Evolutionary conservation across 1,140 invertebrate genomes (phyloP).

Genomic region (Philopotamus ludificatus): DNA sequence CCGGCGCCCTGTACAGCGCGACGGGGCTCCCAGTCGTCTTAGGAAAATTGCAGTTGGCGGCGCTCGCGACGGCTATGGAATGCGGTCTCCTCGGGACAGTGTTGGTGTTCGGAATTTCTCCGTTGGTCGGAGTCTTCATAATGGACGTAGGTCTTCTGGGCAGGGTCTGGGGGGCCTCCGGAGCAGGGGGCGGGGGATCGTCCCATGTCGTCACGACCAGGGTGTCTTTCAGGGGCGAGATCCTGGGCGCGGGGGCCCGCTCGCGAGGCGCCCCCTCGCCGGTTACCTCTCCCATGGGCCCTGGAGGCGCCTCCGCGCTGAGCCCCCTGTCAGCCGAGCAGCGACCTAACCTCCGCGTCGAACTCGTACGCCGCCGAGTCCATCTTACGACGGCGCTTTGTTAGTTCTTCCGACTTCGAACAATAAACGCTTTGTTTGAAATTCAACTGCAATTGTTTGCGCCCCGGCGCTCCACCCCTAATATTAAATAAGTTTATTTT

Average conservation of each 20-base stretch:
- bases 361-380: background rate
- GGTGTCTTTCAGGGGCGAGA: constrained; percentile 37
- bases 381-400: constrained; percentile 15
- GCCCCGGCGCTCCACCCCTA: background rate
- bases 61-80: constrained; percentile 35
- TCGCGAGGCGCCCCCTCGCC: constrained; percentile 6
- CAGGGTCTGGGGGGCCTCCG: constrained; percentile 42
- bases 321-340: constrained; percentile 11
- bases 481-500: no score
- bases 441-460: background rate
- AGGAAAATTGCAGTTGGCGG: constrained; percentile 3
- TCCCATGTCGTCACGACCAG: constrained; percentile 45
- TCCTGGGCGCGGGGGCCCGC: constrained; percentile 16
- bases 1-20: constrained; percentile 32
- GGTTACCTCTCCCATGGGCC: constrained; percentile 40
- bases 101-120: constrained; percentile 30
- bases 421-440: background rate
- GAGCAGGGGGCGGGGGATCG: constrained; percentile 51
- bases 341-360: background rate
- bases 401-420: background rate
- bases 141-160: constrained; percentile 47
- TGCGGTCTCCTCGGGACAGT: constrained; percentile 39
- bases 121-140: constrained; percentile 38
- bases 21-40: constrained; percentile 18
- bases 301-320: constrained; percentile 9